phyloP scores from a whole-genome alignment of 2,888 invertebrate species.

The Cephonodes hylas region DNA sequence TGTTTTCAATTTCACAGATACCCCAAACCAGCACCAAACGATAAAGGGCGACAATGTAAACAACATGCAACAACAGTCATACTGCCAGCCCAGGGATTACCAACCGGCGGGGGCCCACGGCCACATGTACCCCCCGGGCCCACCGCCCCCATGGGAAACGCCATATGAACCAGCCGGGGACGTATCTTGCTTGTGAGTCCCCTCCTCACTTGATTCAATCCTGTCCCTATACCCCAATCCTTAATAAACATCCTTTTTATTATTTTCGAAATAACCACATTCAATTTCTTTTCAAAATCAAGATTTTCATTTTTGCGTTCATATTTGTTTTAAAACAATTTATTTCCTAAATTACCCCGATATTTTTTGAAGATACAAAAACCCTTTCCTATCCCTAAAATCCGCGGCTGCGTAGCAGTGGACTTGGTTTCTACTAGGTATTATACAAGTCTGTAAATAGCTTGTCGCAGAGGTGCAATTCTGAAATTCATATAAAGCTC shows the following conservation, averaged over 20 bases:
- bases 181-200: slow-evolving; percentile 80
- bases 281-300: too few relatives aligned
- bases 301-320: too few relatives aligned
- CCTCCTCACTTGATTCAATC: slow-evolving; percentile 59
- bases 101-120: slow-evolving; percentile 58
- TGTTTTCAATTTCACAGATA: slow-evolving; percentile 66
- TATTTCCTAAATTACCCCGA: too few relatives aligned
- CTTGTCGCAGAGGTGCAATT: slow-evolving; percentile 75
- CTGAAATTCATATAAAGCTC: slow-evolving; percentile 22
- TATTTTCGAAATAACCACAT: slow-evolving; percentile 10
- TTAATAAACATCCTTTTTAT: slow-evolving; percentile 17
- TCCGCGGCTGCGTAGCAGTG: slow-evolving; percentile 77
- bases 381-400: slow-evolving; percentile 24
- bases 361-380: slow-evolving; percentile 22
- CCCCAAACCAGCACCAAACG: slow-evolving; percentile 66
- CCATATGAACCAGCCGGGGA: slow-evolving; percentile 77
- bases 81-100: slow-evolving; percentile 68
- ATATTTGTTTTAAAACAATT: too few relatives aligned
- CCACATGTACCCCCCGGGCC: slow-evolving; percentile 59
- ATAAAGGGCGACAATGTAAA: slow-evolving; percentile 80
- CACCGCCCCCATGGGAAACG: slow-evolving; percentile 65
- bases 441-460: slow-evolving; percentile 56
- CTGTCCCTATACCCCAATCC: slow-evolving; percentile 40
- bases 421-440: slow-evolving; percentile 79
- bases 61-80: slow-evolving; percentile 71